Evolutionary conservation across 2,888 invertebrate species (phyloP), one percentile per base, ranked within the genome.

Genomic region (Pammene fasciana): DNA sequence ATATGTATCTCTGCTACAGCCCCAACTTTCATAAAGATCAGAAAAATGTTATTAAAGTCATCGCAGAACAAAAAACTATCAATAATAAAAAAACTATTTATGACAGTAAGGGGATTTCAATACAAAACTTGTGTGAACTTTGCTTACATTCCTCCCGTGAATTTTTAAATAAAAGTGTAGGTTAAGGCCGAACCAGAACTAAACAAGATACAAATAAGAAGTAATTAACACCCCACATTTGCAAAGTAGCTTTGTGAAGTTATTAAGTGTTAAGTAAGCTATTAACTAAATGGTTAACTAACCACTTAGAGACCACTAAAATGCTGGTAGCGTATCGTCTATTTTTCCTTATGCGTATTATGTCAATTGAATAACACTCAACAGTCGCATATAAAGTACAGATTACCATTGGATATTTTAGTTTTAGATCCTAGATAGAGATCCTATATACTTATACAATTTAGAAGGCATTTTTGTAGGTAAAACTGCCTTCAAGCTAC

Each of bases 291-390:
- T 43, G 6, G 50, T 60, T 50, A 38, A 38, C 38, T 54, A 41
- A 43, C 67, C 61, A 61, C 56, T 68, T 57, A 56, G 50, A 14
- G 50, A 48, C 36, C 18, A 68, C 57, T 64, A 57, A 68, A 64
- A 68, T 68, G 48, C 64, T 50, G 34, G 50, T 7, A 43, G 43
- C 56, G 48, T 54, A 18, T n/a, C 7, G 5, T 10, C 41, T 45
- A 55, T 26, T 64, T 61, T 56, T 68, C 68, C 68, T 52, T 57
- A 57, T 45, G 10, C 14, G 41, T 8, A 36, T 46, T 68, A 48
- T 62, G 48, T 13, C 62, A 60, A 11, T 61, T 16, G 14, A 50
- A 13, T 5, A 48, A 26, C 4, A 26, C 26, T 26, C 16, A 18
- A 13, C 1, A 38, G 16, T 18, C 11, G 26, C 46, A 64, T 57